These are phyloP conservation scores for Anthrax anthrax DNA, from an alignment of 2,888 invertebrate genomes.

Conservation along the genomic window DNA sequence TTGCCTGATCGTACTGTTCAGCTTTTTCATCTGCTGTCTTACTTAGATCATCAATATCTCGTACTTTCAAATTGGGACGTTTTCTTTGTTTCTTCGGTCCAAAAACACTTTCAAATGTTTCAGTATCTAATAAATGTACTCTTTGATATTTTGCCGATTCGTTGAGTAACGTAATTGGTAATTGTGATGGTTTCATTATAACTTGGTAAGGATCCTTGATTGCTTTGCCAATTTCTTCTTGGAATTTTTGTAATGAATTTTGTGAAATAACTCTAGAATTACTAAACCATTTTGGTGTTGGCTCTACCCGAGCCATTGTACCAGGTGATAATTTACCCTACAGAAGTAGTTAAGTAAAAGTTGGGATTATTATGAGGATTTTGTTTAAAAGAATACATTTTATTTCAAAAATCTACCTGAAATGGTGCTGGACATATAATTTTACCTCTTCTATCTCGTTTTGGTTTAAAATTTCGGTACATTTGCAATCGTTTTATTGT, in stretches of 20 bases:
- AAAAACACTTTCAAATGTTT: conserved; percentile 87
- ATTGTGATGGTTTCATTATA: conserved; percentile 87
- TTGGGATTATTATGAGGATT: background rate
- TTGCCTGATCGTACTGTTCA: conserved; percentile 64
- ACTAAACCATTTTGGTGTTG: conserved; percentile 97
- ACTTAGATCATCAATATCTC: conserved; percentile 64
- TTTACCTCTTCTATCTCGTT: conserved; percentile 76
- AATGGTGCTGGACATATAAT: conserved; percentile 91
- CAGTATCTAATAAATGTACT: conserved; percentile 90
- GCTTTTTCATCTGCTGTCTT: conserved; percentile 54
- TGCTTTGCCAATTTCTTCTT: conserved; percentile 88
- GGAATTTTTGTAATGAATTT: conserved; percentile 72
- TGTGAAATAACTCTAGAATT: conserved; percentile 96
- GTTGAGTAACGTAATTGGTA: conserved; percentile 87
- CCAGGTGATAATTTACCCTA: conserved; percentile 71
- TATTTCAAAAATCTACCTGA: conserved; percentile 38
- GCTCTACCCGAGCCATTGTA: conserved; percentile 86
- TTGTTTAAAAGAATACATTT: background rate
- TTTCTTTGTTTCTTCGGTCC: conserved; percentile 90
- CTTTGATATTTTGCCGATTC: conserved; percentile 80
- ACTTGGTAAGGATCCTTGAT: conserved; percentile 95
- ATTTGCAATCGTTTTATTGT: conserved; percentile 95
- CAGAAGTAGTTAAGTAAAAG: conserved; percentile 1
- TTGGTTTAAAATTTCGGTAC: conserved; percentile 96
- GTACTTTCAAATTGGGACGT: conserved; percentile 62